Base-by-base conservation (phyloP, 2,888 invertebrate species). In the Hecatera dysodea region DNA sequence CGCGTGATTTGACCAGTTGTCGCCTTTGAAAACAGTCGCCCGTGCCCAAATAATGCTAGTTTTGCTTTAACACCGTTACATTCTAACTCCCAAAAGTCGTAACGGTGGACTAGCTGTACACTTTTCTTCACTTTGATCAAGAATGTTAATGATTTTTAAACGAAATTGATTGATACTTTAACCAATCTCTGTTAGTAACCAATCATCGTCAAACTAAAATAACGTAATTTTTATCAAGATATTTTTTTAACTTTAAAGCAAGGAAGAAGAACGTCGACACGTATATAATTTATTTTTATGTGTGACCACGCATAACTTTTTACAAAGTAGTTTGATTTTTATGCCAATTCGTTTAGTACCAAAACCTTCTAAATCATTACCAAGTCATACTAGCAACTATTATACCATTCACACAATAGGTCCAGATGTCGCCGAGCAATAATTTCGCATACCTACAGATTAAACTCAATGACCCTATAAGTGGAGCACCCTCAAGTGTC, bases 401-500 rank as follows among this genome's bases (percentile, higher is more conserved):
- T 57, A 48, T 27, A 42, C 48, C 48, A 56, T 66, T 36, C 22
- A n/a, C 39, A 64, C 42, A 77, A 73, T 50, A 64, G 46, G 24
- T 44, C 36, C 50, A 52, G 36, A 67, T 66, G 61, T 62, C 59
- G 71, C 65, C 62, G 42, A 24, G 73, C 61, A 68, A 78, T 72
- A 66, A 62, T 67, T 67, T 82, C 68, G 48, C 52, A 71, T 55
- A n/a, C n/a, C n/a, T n/a, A 63, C 42, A 75, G 42, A 83, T 71
- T 67, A 56, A 72, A 78, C 71, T 72, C 65, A 59, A 72, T 78
- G 70, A 81, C 67, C 71, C 69, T 78, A 60, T 67, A 75, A 70
- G 53, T 78, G 42, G 84, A 84, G 82, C 78, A 81, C 80, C 78
- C 73, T 76, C 71, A 61, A 73, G 68, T 72, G 75, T 66, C 67